These are phyloP conservation scores for Serrognathus titanus DNA, from an alignment of 2,888 invertebrate genomes.

Conservation along the genomic window DNA sequence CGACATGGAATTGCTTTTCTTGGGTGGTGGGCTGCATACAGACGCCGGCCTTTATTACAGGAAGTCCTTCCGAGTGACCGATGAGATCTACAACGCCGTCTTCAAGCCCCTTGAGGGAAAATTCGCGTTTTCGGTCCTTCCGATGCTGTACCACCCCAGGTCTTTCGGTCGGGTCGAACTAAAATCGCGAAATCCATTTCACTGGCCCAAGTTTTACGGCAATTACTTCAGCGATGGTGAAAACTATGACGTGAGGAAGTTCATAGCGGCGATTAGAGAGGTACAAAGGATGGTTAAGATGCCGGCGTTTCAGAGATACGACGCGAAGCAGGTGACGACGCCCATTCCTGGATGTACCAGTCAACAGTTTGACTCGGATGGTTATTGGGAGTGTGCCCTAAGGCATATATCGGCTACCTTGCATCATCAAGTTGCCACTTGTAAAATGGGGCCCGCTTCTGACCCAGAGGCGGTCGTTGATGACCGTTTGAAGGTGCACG, in stretches of 20 bases:
- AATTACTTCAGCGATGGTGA: conserved; percentile 70
- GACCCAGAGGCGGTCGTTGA: conserved; percentile 65
- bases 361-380: conserved; percentile 55
- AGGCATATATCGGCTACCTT: conserved; percentile 30
- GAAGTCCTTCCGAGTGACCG: conserved; percentile 55
- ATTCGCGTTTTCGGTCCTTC: conserved; percentile 51
- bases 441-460: conserved; percentile 65
- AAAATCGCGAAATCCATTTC: conserved; percentile 66
- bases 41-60: conserved; percentile 43
- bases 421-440: conserved; percentile 53
- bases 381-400: conserved; percentile 70
- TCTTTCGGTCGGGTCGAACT: conserved; percentile 68
- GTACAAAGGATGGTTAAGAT: conserved; percentile 52
- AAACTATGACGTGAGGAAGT: conserved; percentile 46
- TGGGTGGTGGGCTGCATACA: conserved; percentile 56
- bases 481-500: conserved; percentile 59
- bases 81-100: conserved; percentile 54
- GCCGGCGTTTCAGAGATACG: conserved; percentile 50
- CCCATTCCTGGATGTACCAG: conserved; percentile 52
- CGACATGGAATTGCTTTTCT: conserved; percentile 63
- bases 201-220: conserved; percentile 70
- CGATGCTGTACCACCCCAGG: conserved; percentile 69
- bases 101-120: conserved; percentile 54
- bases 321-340: conserved; percentile 40
- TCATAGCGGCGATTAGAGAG: conserved; percentile 49